A percentile compares a stretch with the other conserved stretches of the same genome.
Conservation (phyloP, 2,888 invertebrate genomes). For the Noctua pronuba region DNA sequence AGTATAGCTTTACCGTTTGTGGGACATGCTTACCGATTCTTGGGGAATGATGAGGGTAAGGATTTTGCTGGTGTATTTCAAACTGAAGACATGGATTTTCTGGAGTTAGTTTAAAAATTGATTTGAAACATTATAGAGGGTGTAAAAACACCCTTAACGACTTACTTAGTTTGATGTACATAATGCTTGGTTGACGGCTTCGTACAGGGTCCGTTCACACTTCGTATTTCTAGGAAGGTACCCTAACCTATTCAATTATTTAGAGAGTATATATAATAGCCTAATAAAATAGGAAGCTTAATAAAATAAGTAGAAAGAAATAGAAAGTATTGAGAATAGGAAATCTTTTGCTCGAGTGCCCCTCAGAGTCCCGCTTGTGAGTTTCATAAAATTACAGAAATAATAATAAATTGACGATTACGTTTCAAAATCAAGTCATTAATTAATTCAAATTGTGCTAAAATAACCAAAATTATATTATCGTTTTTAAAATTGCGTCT, state of each 20-base stretch:
- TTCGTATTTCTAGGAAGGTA: not conserved
- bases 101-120: not conserved
- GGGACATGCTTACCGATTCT: conserved; percentile 66
- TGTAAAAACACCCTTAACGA: too few species aligned
- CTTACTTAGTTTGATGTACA: too few species aligned
- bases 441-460: not conserved
- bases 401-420: not conserved
- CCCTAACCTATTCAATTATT: not conserved
- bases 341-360: not conserved
- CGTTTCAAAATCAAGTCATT: not conserved
- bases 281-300: not conserved
- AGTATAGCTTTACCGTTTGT: conserved; percentile 59
- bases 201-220: too few species aligned
- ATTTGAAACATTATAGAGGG: not conserved
- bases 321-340: not conserved
- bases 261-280: not conserved
- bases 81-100: not conserved
- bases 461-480: not conserved
- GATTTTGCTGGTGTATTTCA: not conserved
- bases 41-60: conserved; percentile 67
- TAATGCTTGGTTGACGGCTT: too few species aligned
- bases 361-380: not conserved
- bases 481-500: too few species aligned
- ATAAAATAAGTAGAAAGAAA: not conserved
- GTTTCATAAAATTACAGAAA: not conserved